phyloP scores from a whole-genome alignment of 2,113 vertebrate species.

The Ifrita kowaldi region DNA sequence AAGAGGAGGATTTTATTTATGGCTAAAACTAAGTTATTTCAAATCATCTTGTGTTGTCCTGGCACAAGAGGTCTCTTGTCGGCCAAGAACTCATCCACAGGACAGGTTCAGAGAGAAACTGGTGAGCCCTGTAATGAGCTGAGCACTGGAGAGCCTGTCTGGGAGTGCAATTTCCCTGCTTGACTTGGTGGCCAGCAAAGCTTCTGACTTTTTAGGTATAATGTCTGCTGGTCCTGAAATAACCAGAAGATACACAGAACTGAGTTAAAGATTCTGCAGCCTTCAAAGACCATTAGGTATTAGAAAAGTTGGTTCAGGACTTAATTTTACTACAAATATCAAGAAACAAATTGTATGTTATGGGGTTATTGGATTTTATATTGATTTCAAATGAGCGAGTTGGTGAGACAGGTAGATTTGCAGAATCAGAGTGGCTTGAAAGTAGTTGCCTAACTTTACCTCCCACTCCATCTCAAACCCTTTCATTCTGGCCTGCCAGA shows the following conservation, averaged over 20 bases:
- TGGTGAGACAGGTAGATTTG: neutral
- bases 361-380: neutral
- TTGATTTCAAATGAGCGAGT: neutral
- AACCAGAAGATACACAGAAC: neutral
- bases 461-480: rapidly evolving
- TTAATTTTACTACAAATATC: neutral
- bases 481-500: neutral
- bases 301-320: neutral
- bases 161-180: neutral
- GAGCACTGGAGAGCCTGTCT: neutral
- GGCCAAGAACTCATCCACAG: neutral
- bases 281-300: neutral
- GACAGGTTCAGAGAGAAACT: neutral
- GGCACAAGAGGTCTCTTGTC: neutral
- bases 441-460: neutral
- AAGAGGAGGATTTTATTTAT: neutral
- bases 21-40: neutral
- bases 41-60: neutral
- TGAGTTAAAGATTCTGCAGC: neutral
- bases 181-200: neutral
- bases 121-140: neutral
- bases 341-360: neutral
- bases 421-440: neutral
- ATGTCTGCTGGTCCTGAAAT: neutral
- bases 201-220: neutral